These are phyloP conservation scores for Pecten maximus DNA, from an alignment of 2,888 invertebrate species.

Conservation along the genomic window DNA sequence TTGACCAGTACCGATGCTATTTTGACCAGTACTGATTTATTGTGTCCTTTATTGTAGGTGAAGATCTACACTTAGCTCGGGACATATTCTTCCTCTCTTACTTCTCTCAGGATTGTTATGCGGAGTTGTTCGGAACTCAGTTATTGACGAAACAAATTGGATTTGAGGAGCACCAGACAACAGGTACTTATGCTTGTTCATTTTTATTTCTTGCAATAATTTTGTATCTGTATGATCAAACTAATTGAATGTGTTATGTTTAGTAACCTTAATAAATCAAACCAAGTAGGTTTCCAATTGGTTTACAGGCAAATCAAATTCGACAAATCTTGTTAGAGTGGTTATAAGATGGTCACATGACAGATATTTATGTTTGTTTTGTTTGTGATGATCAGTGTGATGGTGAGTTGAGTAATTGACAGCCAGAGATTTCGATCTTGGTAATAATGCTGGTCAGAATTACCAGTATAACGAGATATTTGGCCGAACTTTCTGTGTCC, in stretches of 20 bases:
- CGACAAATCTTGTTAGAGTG: neutral
- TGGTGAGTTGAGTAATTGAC: neutral
- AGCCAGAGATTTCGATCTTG: neutral
- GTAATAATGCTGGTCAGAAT: neutral
- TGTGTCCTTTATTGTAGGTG: no score
- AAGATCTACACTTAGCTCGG: no score
- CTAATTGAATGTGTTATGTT: neutral
- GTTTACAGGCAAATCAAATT: neutral
- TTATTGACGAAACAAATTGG: neutral
- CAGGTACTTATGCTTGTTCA: neutral
- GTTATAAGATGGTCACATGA: neutral
- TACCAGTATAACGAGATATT: neutral
- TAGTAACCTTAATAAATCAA: neutral
- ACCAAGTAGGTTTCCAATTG: neutral
- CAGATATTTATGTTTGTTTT: neutral
- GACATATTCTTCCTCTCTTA: no score
- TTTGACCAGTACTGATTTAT: no score
- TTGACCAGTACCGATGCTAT: no score
- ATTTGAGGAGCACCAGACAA: neutral
- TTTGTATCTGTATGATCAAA: neutral
- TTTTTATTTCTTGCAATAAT: neutral
- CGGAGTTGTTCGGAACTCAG: neutral
- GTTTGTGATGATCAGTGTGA: neutral
- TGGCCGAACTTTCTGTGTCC: neutral
- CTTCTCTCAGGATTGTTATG: neutral